Percentiles rank a stretch among this genome's conserved stretches.
Evolutionary conservation across 2,797 vertebrate genomes (phyloP).

Genomic region (Dendrocincla fuliginosa): DNA sequence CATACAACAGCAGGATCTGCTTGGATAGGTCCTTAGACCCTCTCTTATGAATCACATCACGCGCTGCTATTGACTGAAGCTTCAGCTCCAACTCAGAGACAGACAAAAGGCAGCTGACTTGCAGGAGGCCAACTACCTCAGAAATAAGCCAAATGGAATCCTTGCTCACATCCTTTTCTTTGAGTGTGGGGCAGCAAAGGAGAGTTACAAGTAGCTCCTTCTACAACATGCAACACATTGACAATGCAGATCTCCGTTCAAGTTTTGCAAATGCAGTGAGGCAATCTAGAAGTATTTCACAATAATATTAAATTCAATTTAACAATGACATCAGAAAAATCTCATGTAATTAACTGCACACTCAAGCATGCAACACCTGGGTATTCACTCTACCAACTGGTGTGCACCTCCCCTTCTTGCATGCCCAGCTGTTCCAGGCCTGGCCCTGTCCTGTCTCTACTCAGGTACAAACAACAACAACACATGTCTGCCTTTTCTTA

Average conservation of each 20-base stretch:
- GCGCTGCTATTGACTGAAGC: neutral
- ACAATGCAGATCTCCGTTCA: neutral
- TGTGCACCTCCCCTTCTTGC: neutral
- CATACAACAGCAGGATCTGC: neutral
- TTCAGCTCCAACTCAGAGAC: neutral
- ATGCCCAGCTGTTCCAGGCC: neutral
- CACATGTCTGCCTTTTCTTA: neutral
- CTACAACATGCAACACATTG: neutral
- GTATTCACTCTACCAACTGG: neutral
- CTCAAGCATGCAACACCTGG: neutral
- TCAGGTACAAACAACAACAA: neutral
- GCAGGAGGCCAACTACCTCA: neutral
- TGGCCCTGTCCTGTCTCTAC: neutral
- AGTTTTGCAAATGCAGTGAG: neutral
- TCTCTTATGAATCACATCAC: neutral
- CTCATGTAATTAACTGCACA: neutral
- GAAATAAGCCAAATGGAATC: neutral
- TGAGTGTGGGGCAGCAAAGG: neutral
- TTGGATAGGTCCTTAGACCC: neutral
- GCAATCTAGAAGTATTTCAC: neutral
- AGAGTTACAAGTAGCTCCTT: neutral
- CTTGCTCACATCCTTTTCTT: fast-evolving
- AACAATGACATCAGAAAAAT: neutral
- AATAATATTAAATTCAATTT: neutral
- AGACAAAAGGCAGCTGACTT: neutral